Evolutionary conservation across 1,140 invertebrate genomes (phyloP), one percentile per base, ranked within the genome.

Genomic region (Drosophila mayri): DNA sequence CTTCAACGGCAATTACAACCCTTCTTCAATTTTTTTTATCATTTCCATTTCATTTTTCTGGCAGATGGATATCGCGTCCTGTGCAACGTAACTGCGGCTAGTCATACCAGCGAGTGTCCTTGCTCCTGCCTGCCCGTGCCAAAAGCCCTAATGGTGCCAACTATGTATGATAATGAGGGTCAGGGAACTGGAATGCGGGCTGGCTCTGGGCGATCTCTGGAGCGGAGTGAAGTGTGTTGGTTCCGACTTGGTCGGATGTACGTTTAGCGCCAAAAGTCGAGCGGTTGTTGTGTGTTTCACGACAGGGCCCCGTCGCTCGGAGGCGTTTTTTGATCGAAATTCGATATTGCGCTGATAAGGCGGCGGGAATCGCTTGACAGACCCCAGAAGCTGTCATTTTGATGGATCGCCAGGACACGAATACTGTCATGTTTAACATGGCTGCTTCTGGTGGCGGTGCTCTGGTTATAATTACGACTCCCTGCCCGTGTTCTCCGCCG

Each of bases 291-390:
- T 22, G 18, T 54, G 50, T 28, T 59, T 59, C 40, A 28, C 63
- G 55, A 62, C 59, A 49, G 46, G 46, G 60, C 64, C 57, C 79
- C 72, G 79, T 72, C 66, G 79, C 83, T 72, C 62, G 68, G 50
- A 81, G 81, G 77, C 86, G 81, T 88, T 85, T 88, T 85, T 90
- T 79, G 90, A 92, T 92, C 83, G 91, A 92, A 92, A 92, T 92
- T 92, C 85, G 91, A 92, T 92, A 92, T 92, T 80, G 83, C 64
- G 65, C 75, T 82, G 91, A 92, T 92, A 92, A 92, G 76, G 50
- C 65, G 70, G 55, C 62, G 72, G 58, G 65, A 61, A 76, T 59
- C 67, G 76, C 55, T 78, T 65, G 76, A 75, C 64, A 62, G 78
- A 66, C 46, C 63, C 60, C 76, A 80, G 80, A 60, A 87, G 84